Percentiles rank a stretch among this genome's conserved stretches.
These are phyloP conservation scores for Phortica okadai DNA, from an alignment of 2,888 invertebrate genomes.

Conservation along the genomic window DNA sequence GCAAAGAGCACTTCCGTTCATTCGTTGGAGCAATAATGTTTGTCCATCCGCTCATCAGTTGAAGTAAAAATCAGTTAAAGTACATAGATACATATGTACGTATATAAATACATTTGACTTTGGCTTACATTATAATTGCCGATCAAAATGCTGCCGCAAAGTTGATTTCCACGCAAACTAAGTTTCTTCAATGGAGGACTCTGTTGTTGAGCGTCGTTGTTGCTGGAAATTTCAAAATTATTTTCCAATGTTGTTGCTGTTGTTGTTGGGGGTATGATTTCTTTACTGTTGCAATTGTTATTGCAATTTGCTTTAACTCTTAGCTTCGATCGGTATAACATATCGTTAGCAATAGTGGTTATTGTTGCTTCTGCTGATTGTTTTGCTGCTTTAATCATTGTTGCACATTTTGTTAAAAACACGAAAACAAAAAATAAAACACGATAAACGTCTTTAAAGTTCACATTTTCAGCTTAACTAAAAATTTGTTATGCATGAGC, in stretches of 20 bases:
- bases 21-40: not conserved
- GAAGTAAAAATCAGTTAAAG: not conserved
- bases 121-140: slow-evolving; percentile 88
- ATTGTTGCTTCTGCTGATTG: slow-evolving; percentile 57
- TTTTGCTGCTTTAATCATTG: slow-evolving; percentile 68
- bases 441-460: slow-evolving; percentile 16
- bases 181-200: slow-evolving; percentile 81
- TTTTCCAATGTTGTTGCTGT: slow-evolving; percentile 38
- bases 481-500: slow-evolving; percentile 64
- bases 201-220: slow-evolving; percentile 34
- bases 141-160: slow-evolving; percentile 89
- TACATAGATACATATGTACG: not conserved
- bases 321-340: slow-evolving; percentile 64
- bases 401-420: slow-evolving; percentile 37
- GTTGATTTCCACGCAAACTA: slow-evolving; percentile 85
- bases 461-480: slow-evolving; percentile 42
- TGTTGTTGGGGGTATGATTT: slow-evolving; percentile 10
- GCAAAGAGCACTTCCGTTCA: not conserved
- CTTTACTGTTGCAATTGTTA: slow-evolving; percentile 27
- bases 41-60: not conserved
- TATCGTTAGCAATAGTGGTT: slow-evolving; percentile 25
- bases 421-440: slow-evolving; percentile 15
- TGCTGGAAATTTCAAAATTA: slow-evolving; percentile 40
- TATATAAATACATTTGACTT: not conserved
- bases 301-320: slow-evolving; percentile 60